Percentiles rank a stretch among this genome's conserved stretches.
Evolutionary conservation across 2,797 vertebrate species (phyloP).

Genomic region (Anguilla pacifica): DNA sequence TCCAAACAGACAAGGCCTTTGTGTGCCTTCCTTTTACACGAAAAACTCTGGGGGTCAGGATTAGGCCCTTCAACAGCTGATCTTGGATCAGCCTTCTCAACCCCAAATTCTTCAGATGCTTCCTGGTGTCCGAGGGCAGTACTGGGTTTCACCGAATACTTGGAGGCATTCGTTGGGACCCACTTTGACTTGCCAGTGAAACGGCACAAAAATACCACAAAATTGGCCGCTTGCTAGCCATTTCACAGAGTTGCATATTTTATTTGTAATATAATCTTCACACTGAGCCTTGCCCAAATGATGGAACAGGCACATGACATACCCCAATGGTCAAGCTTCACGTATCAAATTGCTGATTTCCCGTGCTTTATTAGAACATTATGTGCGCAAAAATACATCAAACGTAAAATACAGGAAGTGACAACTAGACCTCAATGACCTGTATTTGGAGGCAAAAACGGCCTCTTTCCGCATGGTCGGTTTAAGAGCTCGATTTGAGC

Average conservation of each 20-base stretch:
- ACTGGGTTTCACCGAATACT: background rate
- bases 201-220: background rate
- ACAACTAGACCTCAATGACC: background rate
- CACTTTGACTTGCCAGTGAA: background rate
- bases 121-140: background rate
- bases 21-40: background rate
- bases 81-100: background rate
- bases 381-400: background rate
- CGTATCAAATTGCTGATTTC: background rate
- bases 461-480: background rate
- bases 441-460: background rate
- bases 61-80: background rate
- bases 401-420: background rate
- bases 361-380: background rate
- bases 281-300: background rate
- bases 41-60: background rate
- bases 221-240: background rate
- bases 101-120: background rate
- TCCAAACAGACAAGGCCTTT: slow-evolving; percentile 3
- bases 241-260: background rate
- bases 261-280: background rate
- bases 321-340: background rate
- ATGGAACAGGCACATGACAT: background rate
- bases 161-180: background rate
- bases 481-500: background rate